A percentile compares a stretch with the other conserved stretches of the same genome.
These are phyloP conservation scores for Porites lutea DNA, from an alignment of 64 coral and sea anemone genomes.

Conservation along the genomic window DNA sequence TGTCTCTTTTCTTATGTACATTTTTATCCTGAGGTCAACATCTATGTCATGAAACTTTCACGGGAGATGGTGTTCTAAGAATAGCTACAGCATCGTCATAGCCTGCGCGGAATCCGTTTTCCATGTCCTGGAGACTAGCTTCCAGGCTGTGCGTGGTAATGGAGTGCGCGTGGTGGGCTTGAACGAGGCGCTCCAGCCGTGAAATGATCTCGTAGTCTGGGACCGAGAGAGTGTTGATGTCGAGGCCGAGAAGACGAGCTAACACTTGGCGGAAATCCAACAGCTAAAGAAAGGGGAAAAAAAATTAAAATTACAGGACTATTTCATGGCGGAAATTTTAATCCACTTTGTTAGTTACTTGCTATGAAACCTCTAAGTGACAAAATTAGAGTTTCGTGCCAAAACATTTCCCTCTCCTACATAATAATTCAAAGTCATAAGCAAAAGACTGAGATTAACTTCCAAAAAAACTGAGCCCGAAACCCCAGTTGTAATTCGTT, in stretches of 20 bases:
- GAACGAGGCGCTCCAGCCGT: slow-evolving; percentile 91
- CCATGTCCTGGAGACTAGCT: slow-evolving; percentile 97
- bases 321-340: neutral
- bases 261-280: slow-evolving; percentile 96
- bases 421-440: too few species aligned
- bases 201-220: slow-evolving; percentile 99
- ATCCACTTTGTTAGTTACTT: too few species aligned
- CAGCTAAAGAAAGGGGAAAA: slow-evolving; percentile 57
- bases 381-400: too few species aligned
- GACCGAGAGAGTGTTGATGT: slow-evolving; percentile 91
- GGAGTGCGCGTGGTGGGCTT: slow-evolving; percentile 95
- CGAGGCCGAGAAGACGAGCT: slow-evolving; percentile 89
- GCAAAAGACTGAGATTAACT: too few species aligned
- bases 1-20: neutral
- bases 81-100: slow-evolving; percentile 96
- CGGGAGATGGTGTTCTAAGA: slow-evolving; percentile 82
- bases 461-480: too few species aligned
- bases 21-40: neutral
- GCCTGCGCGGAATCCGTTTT: slow-evolving; percentile 82
- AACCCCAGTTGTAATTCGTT: too few species aligned
- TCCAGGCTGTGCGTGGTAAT: slow-evolving; percentile 99
- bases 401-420: too few species aligned
- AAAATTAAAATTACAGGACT: neutral
- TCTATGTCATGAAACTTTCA: slow-evolving; percentile 69
- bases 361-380: too few species aligned